phyloP scores from a whole-genome alignment of 2,888 invertebrate genomes.

The Polia nebulosa region DNA sequence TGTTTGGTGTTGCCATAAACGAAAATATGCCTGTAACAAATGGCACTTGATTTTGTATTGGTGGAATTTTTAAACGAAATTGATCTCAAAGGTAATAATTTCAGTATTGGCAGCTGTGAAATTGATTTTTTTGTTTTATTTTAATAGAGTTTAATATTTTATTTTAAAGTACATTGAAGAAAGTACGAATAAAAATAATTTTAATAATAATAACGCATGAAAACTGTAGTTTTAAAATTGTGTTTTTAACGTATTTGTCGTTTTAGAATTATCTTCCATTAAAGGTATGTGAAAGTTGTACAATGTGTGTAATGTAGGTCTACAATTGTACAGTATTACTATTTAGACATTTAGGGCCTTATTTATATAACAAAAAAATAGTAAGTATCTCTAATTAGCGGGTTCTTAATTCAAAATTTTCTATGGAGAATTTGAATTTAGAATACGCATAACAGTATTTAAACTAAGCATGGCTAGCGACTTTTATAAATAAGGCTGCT shows the following conservation, averaged over 20 bases:
- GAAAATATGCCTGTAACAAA: neutral
- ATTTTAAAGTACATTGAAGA: neutral
- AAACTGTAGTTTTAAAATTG: neutral
- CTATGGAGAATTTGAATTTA: too few relatives aligned
- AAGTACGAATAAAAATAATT: neutral
- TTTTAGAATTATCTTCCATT: constrained; percentile 11
- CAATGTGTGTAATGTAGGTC: constrained; percentile 14
- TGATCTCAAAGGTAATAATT: constrained; percentile 34
- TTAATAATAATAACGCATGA: neutral
- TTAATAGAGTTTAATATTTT: neutral
- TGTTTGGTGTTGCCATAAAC: neutral
- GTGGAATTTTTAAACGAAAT: neutral
- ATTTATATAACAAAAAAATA: too few relatives aligned
- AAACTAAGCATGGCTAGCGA: too few relatives aligned
- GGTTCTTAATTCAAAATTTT: too few relatives aligned
- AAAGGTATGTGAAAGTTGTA: neutral
- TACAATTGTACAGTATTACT: neutral
- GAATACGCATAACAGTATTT: too few relatives aligned
- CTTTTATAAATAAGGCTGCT: too few relatives aligned
- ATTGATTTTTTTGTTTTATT: neutral
- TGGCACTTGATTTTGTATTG: neutral
- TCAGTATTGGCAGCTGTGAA: neutral
- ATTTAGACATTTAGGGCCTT: constrained; percentile 24
- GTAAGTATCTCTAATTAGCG: too few relatives aligned
- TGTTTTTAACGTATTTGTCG: neutral